Evolutionary conservation across 1,140 invertebrate species (phyloP).

Genomic region (Argopecten irradians): DNA sequence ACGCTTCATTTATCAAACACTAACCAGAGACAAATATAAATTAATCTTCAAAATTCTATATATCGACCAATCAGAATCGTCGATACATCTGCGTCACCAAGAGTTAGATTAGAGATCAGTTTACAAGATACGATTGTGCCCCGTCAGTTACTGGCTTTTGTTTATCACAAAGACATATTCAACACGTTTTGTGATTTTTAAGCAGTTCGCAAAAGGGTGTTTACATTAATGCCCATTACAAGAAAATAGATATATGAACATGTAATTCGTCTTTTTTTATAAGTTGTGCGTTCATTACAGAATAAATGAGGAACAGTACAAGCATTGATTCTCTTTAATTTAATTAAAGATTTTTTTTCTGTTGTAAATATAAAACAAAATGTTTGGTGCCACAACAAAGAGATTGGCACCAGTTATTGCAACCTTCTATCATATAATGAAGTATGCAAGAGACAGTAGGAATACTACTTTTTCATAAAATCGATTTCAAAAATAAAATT

Average conservation of each 20-base stretch:
- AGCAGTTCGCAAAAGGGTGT: not conserved
- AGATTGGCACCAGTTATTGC: too few species aligned
- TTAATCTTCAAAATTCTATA: not conserved
- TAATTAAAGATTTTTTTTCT: too few species aligned
- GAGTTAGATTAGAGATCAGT: not conserved
- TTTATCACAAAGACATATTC: not conserved
- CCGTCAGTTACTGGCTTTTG: not conserved
- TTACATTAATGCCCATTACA: not conserved
- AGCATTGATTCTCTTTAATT: too few species aligned
- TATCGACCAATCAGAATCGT: not conserved
- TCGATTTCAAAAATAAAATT: too few species aligned
- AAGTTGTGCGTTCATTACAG: too few species aligned
- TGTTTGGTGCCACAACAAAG: too few species aligned
- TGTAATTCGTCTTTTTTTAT: not conserved
- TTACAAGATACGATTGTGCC: not conserved
- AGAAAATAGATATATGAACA: not conserved
- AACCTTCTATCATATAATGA: too few species aligned
- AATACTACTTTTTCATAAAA: too few species aligned
- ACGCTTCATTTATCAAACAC: constrained; percentile 9
- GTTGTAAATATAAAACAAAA: too few species aligned
- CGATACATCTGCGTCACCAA: constrained; percentile 14
- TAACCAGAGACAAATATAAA: not conserved
- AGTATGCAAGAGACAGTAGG: too few species aligned
- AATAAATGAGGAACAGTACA: too few species aligned
- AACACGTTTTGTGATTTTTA: constrained; percentile 18